These are phyloP conservation scores for Candoia aspera DNA, from an alignment of 2,113 vertebrate species.

Conservation along the genomic window DNA sequence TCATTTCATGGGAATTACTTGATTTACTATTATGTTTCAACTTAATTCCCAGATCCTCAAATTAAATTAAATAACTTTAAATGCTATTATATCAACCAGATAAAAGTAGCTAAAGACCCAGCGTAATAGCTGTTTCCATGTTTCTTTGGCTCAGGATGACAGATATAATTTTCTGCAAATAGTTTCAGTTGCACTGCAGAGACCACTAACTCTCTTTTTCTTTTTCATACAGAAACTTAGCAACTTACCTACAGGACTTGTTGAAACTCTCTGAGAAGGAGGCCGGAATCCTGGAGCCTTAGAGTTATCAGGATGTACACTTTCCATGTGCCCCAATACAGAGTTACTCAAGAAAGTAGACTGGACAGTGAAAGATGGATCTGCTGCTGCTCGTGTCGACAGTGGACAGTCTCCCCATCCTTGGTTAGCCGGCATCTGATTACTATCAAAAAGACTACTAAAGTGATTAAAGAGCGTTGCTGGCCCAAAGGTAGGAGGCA, in stretches of 20 bases:
- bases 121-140: rapidly evolving
- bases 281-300: conserved; percentile 97
- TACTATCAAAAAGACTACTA: conserved; percentile 96
- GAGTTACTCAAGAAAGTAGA: conserved; percentile 86
- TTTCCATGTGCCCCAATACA: conserved; percentile 90
- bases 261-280: conserved; percentile 88
- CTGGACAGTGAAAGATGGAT: conserved; percentile 88
- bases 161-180: not conserved
- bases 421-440: conserved; percentile 91
- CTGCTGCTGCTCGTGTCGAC: conserved; percentile 85
- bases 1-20: not conserved
- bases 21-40: not conserved
- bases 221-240: not conserved
- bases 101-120: not conserved
- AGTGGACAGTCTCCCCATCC: conserved; percentile 93
- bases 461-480: conserved; percentile 95
- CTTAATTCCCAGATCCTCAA: not conserved
- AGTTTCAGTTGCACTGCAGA: not conserved
- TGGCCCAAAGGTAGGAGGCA: conserved; percentile 89
- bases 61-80: not conserved
- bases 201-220: not conserved
- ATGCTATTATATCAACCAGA: not conserved
- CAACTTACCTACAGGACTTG: conserved; percentile 90
- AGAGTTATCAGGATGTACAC: conserved; percentile 88
- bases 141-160: not conserved